Base-by-base conservation (phyloP, 2,113 vertebrate species). In the Phalacrocorax aristotelis region DNA sequence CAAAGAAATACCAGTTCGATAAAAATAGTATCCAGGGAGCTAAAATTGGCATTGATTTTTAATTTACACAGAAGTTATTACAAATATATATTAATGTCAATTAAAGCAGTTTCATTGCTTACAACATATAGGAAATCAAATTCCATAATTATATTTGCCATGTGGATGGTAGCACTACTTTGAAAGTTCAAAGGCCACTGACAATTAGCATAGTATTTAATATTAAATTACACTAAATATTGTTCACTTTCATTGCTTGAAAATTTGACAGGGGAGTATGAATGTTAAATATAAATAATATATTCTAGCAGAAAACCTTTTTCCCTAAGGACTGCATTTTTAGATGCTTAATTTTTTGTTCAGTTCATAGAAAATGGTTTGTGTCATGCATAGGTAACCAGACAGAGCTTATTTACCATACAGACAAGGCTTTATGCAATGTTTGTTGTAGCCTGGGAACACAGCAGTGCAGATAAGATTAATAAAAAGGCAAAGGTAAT, bases 81-180 rank as follows among this genome's bases (percentile, higher is more conserved):
- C 94, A 97, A 96, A 97, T 97, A 98, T 97, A 91, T 95, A 97
- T 98, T 96, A 97, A 91, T 98, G 97, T 98, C 97, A 98, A 96
- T 97, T 98, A 97, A 96, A 98, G 95, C 48, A 65, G 52, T 97
- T 97, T 79, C 77, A 93, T 89, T 96, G 71, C 74, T 86, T 97
- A 75, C 65, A 95, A 97, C 62, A 87, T 96, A 96, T 66, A 98
- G 95, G 87, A 98, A 98, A 98, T 98, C 95, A 96, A 91, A 97
- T 96, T 96, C 83, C 83, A 75, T 97, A 96, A 97, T 97, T 97
- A 68, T 51, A 77, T 98, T 97, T 97, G 81, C 96, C 64, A 83
- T 68, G 68, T 1, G 82, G 81, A 93, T 77, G 57, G 79, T 61
- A 95, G 72, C 52, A 36, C 54, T 80, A 20, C 83, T 97, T 97